Base-by-base conservation (phyloP, 2,888 invertebrate genomes). In the Hemaris fuciformis region DNA sequence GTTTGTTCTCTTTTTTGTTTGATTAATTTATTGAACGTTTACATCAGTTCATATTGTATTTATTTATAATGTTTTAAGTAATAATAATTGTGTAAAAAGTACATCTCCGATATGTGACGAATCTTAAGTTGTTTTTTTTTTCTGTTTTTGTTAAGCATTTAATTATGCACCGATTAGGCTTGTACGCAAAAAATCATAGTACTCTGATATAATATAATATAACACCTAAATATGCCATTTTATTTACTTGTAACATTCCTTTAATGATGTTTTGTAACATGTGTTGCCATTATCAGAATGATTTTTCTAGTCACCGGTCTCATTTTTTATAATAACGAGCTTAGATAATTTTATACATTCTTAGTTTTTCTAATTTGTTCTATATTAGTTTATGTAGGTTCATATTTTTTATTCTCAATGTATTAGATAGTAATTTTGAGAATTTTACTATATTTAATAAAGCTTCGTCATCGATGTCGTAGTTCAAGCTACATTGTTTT, bases 1-100 rank as follows among this genome's bases (percentile, higher is more conserved):
- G 65, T 20, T 46, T 56, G 42, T 46, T 57, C 64, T 62, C 60
- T 46, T 61, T 63, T 57, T 60, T 64, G 46, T 67, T 62, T 59
- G 64, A 68, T 67, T 63, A 62, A 71, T 70, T 71, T 74, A 71
- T 69, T 73, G 48, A 72, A 69, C 57, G 68, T 62, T 61, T 67
- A 63, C 66, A 67, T 67, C 67, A 43, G 60, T 53, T 72, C 61
- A 62, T 70, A 70, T 65, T 66, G 60, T 48, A 48, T 48, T 48
- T 48, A 48, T 48, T 48, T 48, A 48, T 46, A 23, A 46, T 48
- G 48, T 25, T 48, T 48, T 48, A 48, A 48, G 48, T 48, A 48
- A 48, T 48, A 48, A 27, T 25, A 25, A 48, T 48, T 27, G 27
- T 27, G 23, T 27, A 48, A 48, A 45, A 48, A 48, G 48, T 48